Evolutionary conservation across 2,797 vertebrate species (phyloP).

Genomic region (Arnoldichthys spilopterus): DNA sequence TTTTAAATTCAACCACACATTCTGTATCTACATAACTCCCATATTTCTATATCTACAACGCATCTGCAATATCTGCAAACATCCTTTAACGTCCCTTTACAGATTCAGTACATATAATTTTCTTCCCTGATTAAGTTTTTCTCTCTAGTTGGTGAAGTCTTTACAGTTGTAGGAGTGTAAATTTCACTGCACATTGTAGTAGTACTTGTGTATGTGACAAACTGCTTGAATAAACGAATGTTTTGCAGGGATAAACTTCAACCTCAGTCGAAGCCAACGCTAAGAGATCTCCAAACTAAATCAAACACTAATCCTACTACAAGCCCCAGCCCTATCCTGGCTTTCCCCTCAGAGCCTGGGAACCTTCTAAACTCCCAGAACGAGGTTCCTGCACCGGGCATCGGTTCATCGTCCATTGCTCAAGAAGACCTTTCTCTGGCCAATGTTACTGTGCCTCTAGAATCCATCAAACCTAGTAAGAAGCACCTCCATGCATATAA

Average conservation of each 20-base stretch:
- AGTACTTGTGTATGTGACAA: too few species aligned
- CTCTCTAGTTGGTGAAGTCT: too few species aligned
- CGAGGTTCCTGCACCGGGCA: slow-evolving; percentile 63
- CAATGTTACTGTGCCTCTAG: slow-evolving; percentile 89
- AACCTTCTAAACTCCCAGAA: slow-evolving; percentile 59
- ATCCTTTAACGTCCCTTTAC: too few species aligned
- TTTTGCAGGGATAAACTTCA: slow-evolving; percentile 88
- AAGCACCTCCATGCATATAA: neutral
- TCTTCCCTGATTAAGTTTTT: too few species aligned
- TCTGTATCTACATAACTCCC: too few species aligned
- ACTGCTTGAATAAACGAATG: too few species aligned
- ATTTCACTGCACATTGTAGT: too few species aligned
- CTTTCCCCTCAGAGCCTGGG: slow-evolving; percentile 60
- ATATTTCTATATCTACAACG: too few species aligned
- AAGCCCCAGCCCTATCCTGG: slow-evolving; percentile 52
- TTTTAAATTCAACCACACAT: too few species aligned
- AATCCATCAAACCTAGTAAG: slow-evolving; percentile 95
- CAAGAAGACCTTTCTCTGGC: slow-evolving; percentile 83
- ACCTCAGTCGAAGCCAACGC: slow-evolving; percentile 82
- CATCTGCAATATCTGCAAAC: too few species aligned
- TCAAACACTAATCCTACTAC: slow-evolving; percentile 67
- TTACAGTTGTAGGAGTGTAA: too few species aligned
- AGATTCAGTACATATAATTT: too few species aligned
- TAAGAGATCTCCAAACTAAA: slow-evolving; percentile 92
- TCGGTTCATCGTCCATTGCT: slow-evolving; percentile 57